Evolutionary conservation across 2,797 vertebrate genomes (phyloP).

Genomic region (Bovichtus diacanthus): DNA sequence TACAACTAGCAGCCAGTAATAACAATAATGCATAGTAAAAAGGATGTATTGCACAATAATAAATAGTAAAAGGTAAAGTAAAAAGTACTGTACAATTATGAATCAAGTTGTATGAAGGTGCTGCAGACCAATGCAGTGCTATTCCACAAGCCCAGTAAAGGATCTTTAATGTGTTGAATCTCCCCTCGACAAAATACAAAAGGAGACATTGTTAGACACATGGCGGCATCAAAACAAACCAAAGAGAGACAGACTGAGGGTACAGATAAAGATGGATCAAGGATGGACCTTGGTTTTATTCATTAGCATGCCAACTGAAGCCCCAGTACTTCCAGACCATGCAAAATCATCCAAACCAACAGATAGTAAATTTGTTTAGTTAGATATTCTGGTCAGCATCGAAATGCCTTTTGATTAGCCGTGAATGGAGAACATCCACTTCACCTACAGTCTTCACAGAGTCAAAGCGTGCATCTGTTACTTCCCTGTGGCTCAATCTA

Average conservation of each 20-base stretch:
- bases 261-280: background rate
- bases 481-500: background rate
- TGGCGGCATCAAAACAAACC: background rate
- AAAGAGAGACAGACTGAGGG: background rate
- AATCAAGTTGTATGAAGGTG: background rate
- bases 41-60: too few relatives aligned
- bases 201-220: background rate
- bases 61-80: too few relatives aligned
- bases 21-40: too few relatives aligned
- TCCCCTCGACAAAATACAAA: background rate
- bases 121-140: background rate
- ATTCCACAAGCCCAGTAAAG: background rate
- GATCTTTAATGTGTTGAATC: background rate
- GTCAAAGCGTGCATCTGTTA: constrained; percentile 1
- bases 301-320: background rate
- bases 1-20: too few relatives aligned
- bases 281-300: background rate
- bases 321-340: constrained; percentile 15
- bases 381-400: constrained; percentile 23
- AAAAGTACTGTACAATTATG: too few relatives aligned
- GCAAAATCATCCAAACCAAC: constrained; percentile 40
- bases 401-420: constrained; percentile 12
- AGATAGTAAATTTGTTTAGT: constrained; percentile 40
- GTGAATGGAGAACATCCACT: background rate
- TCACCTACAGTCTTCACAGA: background rate